A percentile compares a stretch with the other conserved stretches of the same genome.
phyloP scores from a whole-genome alignment of 2,113 vertebrate species.

The Naja naja region DNA sequence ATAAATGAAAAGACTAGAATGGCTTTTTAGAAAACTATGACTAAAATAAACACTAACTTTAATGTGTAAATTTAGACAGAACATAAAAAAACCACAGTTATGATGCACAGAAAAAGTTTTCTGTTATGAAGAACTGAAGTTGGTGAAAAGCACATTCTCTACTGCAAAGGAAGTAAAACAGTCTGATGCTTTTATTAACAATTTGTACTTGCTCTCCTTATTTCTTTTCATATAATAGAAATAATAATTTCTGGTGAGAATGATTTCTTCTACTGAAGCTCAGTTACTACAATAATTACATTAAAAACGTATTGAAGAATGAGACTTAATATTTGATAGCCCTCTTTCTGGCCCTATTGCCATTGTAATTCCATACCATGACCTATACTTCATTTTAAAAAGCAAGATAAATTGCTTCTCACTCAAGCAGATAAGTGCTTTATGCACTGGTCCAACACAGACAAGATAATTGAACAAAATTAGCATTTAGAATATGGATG shows the following conservation, averaged over 20 bases:
- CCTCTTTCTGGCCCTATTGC: not conserved
- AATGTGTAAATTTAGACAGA: not conserved
- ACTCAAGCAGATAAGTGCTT: not conserved
- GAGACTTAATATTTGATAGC: not conserved
- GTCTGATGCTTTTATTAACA: not conserved
- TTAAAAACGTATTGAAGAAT: not conserved
- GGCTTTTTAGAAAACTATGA: not conserved
- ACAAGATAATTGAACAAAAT: not conserved
- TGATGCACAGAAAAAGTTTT: not conserved
- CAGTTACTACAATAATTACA: not conserved
- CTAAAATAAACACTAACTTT: not conserved
- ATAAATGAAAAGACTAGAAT: not conserved
- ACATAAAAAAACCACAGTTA: not conserved
- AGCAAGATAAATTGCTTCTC: not conserved
- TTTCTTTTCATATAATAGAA: not conserved
- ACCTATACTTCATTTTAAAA: conserved; percentile 12
- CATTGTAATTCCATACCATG: fast-evolving
- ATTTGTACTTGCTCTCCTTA: not conserved
- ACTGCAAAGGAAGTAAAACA: not conserved
- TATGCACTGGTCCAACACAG: not conserved
- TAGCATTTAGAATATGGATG: not conserved
- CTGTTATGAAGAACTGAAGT: not conserved
- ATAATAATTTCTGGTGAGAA: not conserved
- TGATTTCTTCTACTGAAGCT: not conserved
- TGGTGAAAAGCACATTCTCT: not conserved